phyloP scores from a whole-genome alignment of 2,797 vertebrate genomes.

The Vipera latastei region DNA sequence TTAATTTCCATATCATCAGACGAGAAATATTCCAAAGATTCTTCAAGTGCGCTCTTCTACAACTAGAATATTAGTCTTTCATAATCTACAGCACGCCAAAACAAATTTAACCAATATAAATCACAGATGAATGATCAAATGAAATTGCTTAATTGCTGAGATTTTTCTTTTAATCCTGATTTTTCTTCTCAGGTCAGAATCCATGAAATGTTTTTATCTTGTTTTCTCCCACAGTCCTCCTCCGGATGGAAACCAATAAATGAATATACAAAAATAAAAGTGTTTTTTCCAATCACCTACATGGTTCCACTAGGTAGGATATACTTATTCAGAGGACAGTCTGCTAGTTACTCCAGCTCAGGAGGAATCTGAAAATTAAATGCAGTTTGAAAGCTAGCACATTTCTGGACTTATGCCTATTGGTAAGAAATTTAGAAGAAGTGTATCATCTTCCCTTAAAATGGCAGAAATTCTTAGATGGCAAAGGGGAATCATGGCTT shows the following conservation, averaged over 20 bases:
- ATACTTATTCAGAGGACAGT: neutral
- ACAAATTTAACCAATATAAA: conserved; percentile 12
- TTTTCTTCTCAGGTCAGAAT: neutral
- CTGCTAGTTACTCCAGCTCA: neutral
- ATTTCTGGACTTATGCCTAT: neutral
- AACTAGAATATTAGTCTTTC: conserved; percentile 51
- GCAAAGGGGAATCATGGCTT: neutral
- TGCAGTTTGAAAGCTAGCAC: neutral
- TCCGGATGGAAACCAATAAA: neutral
- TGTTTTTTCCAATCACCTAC: neutral
- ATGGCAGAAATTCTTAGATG: neutral
- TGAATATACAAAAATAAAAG: neutral
- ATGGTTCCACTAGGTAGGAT: neutral
- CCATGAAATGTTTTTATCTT: neutral
- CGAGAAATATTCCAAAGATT: conserved; percentile 43
- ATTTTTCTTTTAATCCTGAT: neutral
- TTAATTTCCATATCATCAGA: conserved; percentile 58
- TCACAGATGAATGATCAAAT: neutral
- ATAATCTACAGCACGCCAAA: neutral
- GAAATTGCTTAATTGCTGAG: conserved; percentile 8
- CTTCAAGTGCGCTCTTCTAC: conserved; percentile 22
- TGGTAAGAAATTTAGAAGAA: neutral
- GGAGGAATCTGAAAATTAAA: neutral
- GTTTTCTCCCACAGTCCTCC: neutral
- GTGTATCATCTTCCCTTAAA: neutral